Evolutionary conservation across 2,888 invertebrate genomes (phyloP).

Genomic region (Diachrysia chrysitis): DNA sequence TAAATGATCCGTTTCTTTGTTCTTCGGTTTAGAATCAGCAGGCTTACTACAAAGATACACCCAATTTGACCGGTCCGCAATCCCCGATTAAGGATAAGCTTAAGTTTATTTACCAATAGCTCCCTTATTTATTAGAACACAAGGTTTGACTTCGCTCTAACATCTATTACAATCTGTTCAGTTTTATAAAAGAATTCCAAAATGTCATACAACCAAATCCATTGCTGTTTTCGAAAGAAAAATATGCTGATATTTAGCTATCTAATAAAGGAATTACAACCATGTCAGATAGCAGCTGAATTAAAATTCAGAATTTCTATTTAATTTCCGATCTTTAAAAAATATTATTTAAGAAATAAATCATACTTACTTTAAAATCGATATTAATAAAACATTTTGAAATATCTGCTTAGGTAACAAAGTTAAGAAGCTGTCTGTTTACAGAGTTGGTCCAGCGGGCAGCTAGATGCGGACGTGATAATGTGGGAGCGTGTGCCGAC

Average conservation of each 20-base stretch:
- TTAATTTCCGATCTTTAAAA: too few relatives aligned
- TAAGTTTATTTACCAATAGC: slow-evolving; percentile 63
- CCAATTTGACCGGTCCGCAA: slow-evolving; percentile 51
- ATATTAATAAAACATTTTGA: slow-evolving; percentile 22
- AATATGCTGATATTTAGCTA: slow-evolving; percentile 20
- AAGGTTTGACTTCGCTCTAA: slow-evolving; percentile 48
- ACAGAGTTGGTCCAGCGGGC: slow-evolving; percentile 20
- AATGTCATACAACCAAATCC: too few relatives aligned
- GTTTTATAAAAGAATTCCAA: slow-evolving; percentile 12
- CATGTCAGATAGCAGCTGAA: slow-evolving; percentile 11
- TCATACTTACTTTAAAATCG: slow-evolving; percentile 8
- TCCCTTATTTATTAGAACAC: slow-evolving; percentile 55
- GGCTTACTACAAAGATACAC: slow-evolving; percentile 26
- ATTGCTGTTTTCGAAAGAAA: slow-evolving; percentile 13
- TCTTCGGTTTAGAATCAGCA: slow-evolving; percentile 10
- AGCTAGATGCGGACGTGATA: slow-evolving; percentile 62
- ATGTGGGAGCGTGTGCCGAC: slow-evolving; percentile 53
- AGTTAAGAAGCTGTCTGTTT: slow-evolving; percentile 34
- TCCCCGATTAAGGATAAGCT: slow-evolving; percentile 65
- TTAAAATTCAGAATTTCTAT: neutral
- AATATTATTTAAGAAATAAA: too few relatives aligned
- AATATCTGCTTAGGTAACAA: slow-evolving; percentile 18
- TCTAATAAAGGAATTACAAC: neutral
- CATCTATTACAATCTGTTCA: slow-evolving; percentile 37
- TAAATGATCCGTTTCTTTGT: slow-evolving; percentile 14